Conservation (phyloP, 2,888 invertebrate genomes). For the Latrodectus hesperus region DNA sequence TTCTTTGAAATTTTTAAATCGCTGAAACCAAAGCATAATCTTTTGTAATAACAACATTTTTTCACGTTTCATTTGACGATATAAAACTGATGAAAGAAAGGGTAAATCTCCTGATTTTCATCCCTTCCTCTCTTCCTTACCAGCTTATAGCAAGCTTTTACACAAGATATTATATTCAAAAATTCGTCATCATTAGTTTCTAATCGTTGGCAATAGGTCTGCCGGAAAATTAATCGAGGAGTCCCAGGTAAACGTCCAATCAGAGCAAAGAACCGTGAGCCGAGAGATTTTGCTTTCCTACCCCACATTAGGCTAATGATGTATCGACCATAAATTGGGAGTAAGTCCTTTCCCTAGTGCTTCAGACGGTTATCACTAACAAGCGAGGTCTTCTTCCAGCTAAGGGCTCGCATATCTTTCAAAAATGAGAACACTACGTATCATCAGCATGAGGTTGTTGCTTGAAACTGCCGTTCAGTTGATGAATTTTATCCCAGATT, state of each 20-base stretch:
- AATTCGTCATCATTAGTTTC: slow-evolving; percentile 66
- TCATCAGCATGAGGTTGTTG: background rate
- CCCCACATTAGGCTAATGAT: slow-evolving; percentile 53
- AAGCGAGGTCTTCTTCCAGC: background rate
- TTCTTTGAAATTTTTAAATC: no score
- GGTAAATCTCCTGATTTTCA: background rate
- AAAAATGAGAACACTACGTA: background rate
- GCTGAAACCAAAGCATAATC: no score
- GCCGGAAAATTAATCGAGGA: slow-evolving; percentile 60
- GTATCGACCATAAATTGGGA: slow-evolving; percentile 56
- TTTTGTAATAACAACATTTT: no score
- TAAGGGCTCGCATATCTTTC: background rate
- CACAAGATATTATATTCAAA: slow-evolving; percentile 18
- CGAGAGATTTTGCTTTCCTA: slow-evolving; percentile 21
- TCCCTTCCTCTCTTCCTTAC: background rate
- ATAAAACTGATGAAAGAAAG: no score
- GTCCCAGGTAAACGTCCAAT: slow-evolving; percentile 62
- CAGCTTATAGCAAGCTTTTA: background rate
- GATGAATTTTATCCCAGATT: no score
- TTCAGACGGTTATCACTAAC: background rate
- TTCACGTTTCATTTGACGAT: no score
- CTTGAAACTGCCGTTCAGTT: no score
- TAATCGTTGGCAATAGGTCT: slow-evolving; percentile 57
- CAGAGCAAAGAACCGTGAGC: slow-evolving; percentile 44
- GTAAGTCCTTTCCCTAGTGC: slow-evolving; percentile 13